These are phyloP conservation scores for Plusia festucae DNA, from an alignment of 2,888 invertebrate genomes.

Conservation along the genomic window DNA sequence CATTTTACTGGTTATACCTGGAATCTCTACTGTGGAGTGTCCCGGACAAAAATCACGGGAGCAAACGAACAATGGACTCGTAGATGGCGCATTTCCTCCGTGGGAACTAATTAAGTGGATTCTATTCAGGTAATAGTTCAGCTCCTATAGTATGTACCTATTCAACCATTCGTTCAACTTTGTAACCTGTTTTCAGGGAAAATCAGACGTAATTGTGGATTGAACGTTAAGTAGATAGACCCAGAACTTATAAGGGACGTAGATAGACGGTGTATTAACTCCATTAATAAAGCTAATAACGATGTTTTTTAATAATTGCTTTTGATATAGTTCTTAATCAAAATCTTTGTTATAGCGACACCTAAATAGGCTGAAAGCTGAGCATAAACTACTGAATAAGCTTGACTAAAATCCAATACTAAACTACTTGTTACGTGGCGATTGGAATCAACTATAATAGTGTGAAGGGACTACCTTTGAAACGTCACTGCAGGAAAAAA, in stretches of 20 bases:
- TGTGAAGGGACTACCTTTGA: background rate
- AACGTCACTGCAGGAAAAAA: background rate
- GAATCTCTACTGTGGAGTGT: slow-evolving; percentile 42
- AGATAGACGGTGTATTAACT: no score
- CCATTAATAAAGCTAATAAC: no score
- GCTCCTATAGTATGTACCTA: slow-evolving; percentile 45
- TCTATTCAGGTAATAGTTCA: slow-evolving; percentile 70
- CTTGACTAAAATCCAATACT: background rate
- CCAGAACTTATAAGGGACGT: no score
- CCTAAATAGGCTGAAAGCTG: no score
- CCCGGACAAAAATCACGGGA: slow-evolving; percentile 68
- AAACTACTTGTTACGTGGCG: background rate
- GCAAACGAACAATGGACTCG: slow-evolving; percentile 71
- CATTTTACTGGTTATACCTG: slow-evolving; percentile 21
- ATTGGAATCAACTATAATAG: no score
- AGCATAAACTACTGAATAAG: no score
- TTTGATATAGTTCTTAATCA: no score
- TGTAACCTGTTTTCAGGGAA: slow-evolving; percentile 29
- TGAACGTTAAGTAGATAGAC: slow-evolving; percentile 22
- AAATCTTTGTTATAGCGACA: no score
- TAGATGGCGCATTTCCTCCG: slow-evolving; percentile 69
- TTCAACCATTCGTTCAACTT: slow-evolving; percentile 40
- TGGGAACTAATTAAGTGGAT: slow-evolving; percentile 77
- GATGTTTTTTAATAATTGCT: no score
- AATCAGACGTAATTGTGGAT: slow-evolving; percentile 33